Evolutionary conservation across 2,888 invertebrate species (phyloP).

Genomic region (Stenchaetothrips biformis): DNA sequence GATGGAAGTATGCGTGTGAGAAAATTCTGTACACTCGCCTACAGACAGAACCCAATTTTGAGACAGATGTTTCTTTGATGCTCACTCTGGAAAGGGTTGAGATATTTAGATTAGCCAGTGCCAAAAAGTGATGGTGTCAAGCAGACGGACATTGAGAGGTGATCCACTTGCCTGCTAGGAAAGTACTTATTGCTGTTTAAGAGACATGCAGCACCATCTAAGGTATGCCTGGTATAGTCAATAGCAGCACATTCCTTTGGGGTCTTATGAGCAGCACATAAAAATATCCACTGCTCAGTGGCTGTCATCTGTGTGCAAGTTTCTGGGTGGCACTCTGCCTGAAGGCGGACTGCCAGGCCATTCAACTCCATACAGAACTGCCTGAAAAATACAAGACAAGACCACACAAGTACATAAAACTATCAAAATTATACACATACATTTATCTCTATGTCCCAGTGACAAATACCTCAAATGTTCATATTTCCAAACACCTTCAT

Average conservation of each 20-base stretch:
- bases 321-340: conserved; percentile 93
- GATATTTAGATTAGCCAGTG: background rate
- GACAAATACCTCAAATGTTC: conserved; percentile 80
- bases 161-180: conserved; percentile 77
- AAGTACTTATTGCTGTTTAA: conserved; percentile 99
- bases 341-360: conserved; percentile 93
- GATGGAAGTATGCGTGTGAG: conserved; percentile 99
- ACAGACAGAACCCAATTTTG: conserved; percentile 97
- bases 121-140: conserved; percentile 14
- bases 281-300: conserved; percentile 99
- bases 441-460: background rate
- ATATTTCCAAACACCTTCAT: conserved; percentile 99
- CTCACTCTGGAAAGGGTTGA: conserved; percentile 72
- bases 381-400: conserved; percentile 49
- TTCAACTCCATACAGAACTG: conserved; percentile 99
- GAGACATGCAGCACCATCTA: conserved; percentile 97
- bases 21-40: conserved; percentile 98
- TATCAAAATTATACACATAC: background rate
- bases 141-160: conserved; percentile 30
- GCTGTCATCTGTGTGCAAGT: conserved; percentile 99
- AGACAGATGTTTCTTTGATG: conserved; percentile 97
- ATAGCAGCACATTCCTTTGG: conserved; percentile 99
- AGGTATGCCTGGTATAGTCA: conserved; percentile 96
- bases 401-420: conserved; percentile 13
- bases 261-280: conserved; percentile 99